Evolutionary conservation across 1,140 invertebrate genomes (phyloP).

Genomic region (Zophobas morio): DNA sequence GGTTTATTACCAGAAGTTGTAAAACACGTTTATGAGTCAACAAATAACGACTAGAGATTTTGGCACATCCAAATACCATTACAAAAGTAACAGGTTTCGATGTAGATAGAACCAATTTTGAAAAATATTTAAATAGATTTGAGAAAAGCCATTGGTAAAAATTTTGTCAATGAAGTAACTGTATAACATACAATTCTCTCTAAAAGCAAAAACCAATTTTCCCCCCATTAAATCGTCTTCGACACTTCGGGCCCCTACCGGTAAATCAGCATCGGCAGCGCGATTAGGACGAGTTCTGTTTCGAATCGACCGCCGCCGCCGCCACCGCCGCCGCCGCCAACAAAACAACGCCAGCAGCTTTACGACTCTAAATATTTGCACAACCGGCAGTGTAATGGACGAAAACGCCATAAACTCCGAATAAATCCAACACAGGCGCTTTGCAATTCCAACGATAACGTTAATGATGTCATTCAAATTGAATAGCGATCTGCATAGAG

Average conservation of each 20-base stretch:
- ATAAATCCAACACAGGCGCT: conserved; percentile 47
- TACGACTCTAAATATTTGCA: conserved; percentile 49
- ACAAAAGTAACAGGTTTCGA: no score
- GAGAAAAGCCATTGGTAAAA: no score
- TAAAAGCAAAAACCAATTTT: no score
- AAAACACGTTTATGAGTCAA: no score
- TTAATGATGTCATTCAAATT: conserved; percentile 49
- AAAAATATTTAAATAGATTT: no score
- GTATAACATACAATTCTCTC: no score
- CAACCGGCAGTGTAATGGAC: conserved; percentile 45
- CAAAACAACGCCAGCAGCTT: conserved; percentile 47
- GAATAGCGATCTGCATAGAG: conserved; percentile 43
- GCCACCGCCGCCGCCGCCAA: conserved; percentile 19
- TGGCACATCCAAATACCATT: no score
- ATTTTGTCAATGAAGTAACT: no score
- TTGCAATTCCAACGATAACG: conserved; percentile 48
- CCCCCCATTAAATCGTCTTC: no score
- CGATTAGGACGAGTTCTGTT: conserved; percentile 39
- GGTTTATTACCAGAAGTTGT: no score
- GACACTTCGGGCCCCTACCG: background rate
- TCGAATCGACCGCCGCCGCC: conserved; percentile 41
- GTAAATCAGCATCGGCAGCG: conserved; percentile 1
- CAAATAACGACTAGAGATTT: no score
- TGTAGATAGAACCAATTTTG: no score
- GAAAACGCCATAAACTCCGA: conserved; percentile 47